Evolutionary conservation across 2,113 vertebrate species (phyloP), one percentile per base, ranked within the genome.

Genomic region (Oreocharis arfaki): DNA sequence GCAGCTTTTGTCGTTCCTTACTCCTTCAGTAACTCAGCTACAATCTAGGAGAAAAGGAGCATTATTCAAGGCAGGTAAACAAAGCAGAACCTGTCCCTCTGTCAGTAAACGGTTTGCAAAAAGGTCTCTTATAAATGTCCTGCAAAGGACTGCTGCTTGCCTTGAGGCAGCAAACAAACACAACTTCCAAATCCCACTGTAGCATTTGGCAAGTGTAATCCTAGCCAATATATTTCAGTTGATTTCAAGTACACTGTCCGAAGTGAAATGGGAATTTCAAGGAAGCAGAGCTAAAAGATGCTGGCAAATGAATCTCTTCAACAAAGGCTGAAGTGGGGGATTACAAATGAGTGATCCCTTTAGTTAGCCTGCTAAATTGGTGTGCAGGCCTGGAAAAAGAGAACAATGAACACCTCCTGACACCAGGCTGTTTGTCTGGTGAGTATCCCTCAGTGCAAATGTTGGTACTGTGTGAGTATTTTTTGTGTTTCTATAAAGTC

Each of bases 401-500:
- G 95, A 96, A 98, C 97, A 99, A 99, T 99, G 98, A 96, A 85
- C 97, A 98, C 98, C 98, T 98, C 97, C 98, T 98, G 98, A 98
- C 98, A 99, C 98, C 98, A 98, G 98, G 98, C 99, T 98, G 98
- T 98, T 98, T 98, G 98, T 98, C 98, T 98, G 96, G 98, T 98
- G 98, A 99, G 98, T 98, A 98, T 98, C 98, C 97, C 98, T 98
- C 97, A 97, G 98, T 97, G 98, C 98, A 98, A 98, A 98, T 98
- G 98, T 98, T 99, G 98, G 98, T 98, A 98, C 98, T 98, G 98
- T 98, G 98, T 97, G 98, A 97, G 98, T 98, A 98, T 98, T 98
- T 98, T 99, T 99, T 98, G 99, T 99, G 97, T 98, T 98, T 99
- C 98, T 99, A 98, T 99, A 99, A 99, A 99, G 99, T 99, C 98